Conservation (phyloP, 2,888 invertebrate species). For the Trileptium ribeirensis region DNA sequence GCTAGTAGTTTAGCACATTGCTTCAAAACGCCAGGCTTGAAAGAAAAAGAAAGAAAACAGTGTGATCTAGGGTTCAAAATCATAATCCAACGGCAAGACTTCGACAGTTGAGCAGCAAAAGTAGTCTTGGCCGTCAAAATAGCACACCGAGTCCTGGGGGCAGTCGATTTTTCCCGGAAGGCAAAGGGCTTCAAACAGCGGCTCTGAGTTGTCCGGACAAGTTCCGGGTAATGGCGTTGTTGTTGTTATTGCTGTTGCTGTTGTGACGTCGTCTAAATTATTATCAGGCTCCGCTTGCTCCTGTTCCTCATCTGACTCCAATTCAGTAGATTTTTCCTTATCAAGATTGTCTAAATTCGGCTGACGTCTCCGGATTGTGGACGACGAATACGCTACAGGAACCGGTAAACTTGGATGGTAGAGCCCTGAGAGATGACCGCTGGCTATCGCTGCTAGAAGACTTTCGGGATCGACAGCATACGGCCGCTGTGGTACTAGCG, state of each 20-base stretch:
- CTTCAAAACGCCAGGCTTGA: too few species aligned
- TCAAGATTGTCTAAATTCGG: not conserved
- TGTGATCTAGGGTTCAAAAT: too few species aligned
- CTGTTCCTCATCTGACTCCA: too few species aligned
- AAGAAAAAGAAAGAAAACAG: too few species aligned
- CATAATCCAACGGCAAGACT: too few species aligned
- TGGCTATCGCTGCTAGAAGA: too few species aligned
- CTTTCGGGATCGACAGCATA: not conserved
- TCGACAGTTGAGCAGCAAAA: too few species aligned
- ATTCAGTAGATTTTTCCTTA: too few species aligned
- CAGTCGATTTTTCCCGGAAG: slow-evolving; percentile 6
- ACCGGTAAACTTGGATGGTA: not conserved
- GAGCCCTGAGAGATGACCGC: too few species aligned
- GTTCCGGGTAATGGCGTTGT: not conserved
- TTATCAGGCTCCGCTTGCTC: too few species aligned
- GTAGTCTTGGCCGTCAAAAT: slow-evolving; percentile 10
- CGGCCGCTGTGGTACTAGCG: not conserved
- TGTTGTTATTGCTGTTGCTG: not conserved
- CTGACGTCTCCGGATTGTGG: not conserved
- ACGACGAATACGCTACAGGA: not conserved
- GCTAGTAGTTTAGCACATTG: too few species aligned
- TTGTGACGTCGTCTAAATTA: too few species aligned
- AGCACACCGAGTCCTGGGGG: not conserved
- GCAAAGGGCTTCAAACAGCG: not conserved
- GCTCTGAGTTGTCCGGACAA: not conserved